Evolutionary conservation across 2,888 invertebrate species (phyloP), one percentile per base, ranked within the genome.

Genomic region (Pardosa pseudoannulata): DNA sequence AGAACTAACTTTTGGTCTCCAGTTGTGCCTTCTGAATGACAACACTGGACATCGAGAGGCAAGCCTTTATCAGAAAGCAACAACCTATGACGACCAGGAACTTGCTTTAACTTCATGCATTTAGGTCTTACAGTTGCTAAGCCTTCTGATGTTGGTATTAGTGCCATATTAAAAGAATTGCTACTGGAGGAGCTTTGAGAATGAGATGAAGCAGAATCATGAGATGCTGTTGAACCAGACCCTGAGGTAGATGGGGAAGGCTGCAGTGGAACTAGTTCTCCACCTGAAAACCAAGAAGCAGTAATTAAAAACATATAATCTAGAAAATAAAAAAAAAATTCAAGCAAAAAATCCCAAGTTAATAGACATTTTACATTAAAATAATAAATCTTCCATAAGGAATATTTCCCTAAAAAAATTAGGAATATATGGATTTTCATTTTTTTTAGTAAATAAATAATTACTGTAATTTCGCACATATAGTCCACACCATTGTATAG

Each of bases 91-190:
- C 82, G 86, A 7, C 80, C 79, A 64, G 83, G 87, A 62, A 88
- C 82, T 65, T 80, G 79, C 29, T 85, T 87, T n/a, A 87, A 68
- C 39, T 83, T 82, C 74, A 87, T 73, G 36, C 72, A 78, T 2
- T 75, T 79, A n/a, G 87, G 87, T 0, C 80, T 41, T 1, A 88
- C 71, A 11, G 87, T 76, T 27, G 87, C 74, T 36, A 82, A 32
- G 0, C 88, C 86, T 70, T 76, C 78, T 23, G 88, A 81, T 23
- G 86, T 86, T 27, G 88, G 82, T 13, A 88, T 82, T 19, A 88
- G 71, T 2, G 88, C 87, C 87, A 88, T 87, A 9, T 78, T 73
- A 7, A 68, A 76, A 36, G 72, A 72, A n/a, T 36, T 83, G 23
- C 75, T 82, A 7, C 67, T 46, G 16, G 65, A 46, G 3, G 78